Percentiles rank a stretch among this genome's conserved stretches.
Evolutionary conservation across 2,888 invertebrate genomes (phyloP).

Genomic region (Andrena trimmerana): DNA sequence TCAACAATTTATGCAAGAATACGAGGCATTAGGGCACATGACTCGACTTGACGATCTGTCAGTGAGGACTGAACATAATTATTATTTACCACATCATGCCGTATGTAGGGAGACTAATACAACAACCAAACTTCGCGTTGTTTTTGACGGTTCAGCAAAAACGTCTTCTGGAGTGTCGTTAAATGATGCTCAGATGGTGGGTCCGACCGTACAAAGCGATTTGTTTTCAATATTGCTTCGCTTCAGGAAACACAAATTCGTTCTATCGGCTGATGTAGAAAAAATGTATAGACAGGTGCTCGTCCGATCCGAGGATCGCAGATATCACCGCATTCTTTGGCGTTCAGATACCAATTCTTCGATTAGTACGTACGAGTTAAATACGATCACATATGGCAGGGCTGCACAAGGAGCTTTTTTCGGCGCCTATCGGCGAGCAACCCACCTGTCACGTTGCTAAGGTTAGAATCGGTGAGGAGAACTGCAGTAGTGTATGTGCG

Average conservation of each 20-base stretch:
- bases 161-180: not conserved
- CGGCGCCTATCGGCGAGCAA: too few species aligned
- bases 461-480: too few species aligned
- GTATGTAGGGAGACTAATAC: not conserved
- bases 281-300: conserved; percentile 1
- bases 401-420: too few species aligned
- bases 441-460: too few species aligned
- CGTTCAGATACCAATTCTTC: not conserved
- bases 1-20: not conserved
- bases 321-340: not conserved
- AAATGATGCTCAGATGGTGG: not conserved
- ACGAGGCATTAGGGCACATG: not conserved
- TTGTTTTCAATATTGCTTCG: not conserved
- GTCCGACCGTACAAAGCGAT: not conserved
- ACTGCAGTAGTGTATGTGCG: too few species aligned
- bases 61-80: not conserved
- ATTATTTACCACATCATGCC: not conserved
- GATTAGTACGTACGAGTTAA: not conserved
- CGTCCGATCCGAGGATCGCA: not conserved
- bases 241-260: not conserved
- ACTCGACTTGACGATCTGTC: not conserved
- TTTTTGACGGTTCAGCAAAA: not conserved
- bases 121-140: not conserved
- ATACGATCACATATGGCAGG: not conserved
- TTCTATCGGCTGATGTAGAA: not conserved